Conservation (phyloP, 2,888 invertebrate species). For the Dolichopus griseipennis region DNA sequence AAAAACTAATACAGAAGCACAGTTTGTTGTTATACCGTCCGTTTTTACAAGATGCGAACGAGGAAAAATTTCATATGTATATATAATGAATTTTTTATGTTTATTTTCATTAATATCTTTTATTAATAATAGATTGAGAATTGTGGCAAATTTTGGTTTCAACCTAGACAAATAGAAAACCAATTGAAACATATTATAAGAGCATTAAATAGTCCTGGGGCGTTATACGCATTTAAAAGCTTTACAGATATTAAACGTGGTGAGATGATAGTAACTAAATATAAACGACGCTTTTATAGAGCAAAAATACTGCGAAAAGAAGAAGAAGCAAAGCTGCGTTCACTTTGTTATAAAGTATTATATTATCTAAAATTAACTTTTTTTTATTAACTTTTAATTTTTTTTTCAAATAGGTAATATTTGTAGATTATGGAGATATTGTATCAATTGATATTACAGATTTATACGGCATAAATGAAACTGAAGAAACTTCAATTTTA, state of each 20-base stretch:
- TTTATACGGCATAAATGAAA: conserved; percentile 29
- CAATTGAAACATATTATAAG: conserved; percentile 38
- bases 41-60: conserved; percentile 46
- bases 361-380: not conserved
- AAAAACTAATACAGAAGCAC: conserved; percentile 36
- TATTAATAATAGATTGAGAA: conserved; percentile 29
- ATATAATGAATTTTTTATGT: conserved; percentile 8
- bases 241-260: conserved; percentile 42
- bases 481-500: conserved; percentile 25
- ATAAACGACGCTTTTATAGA: conserved; percentile 46
- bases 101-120: too few species aligned
- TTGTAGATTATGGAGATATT: conserved; percentile 69
- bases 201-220: conserved; percentile 37
- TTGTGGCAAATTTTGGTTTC: conserved; percentile 40
- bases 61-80: conserved; percentile 50
- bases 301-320: conserved; percentile 47
- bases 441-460: conserved; percentile 44
- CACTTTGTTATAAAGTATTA: not conserved
- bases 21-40: conserved; percentile 52
- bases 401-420: conserved; percentile 50
- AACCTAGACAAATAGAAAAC: conserved; percentile 30
- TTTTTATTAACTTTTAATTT: not conserved
- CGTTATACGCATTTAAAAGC: conserved; percentile 28
- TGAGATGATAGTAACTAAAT: conserved; percentile 52
- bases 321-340: conserved; percentile 21